A percentile compares a stretch with the other conserved stretches of the same genome.
These are phyloP conservation scores for Brotogeris chrysoptera DNA, from an alignment of 2,797 vertebrate genomes.

Conservation along the genomic window DNA sequence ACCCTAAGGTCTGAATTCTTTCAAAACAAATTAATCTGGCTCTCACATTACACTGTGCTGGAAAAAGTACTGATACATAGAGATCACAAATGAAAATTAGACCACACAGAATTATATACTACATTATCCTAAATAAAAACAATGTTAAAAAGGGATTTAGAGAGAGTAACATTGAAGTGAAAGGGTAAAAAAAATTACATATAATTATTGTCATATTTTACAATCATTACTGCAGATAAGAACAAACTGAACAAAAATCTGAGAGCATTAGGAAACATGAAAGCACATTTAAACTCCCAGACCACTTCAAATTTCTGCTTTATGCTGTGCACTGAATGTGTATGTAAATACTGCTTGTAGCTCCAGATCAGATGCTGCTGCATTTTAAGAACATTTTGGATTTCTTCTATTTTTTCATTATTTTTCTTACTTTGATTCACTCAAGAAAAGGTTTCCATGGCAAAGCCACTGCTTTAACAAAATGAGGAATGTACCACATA, in stretches of 20 bases:
- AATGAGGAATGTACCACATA: not conserved
- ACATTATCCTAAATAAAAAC: not conserved
- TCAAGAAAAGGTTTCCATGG: not conserved
- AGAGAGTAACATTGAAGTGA: not conserved
- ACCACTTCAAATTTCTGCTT: not conserved
- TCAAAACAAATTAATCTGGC: conserved; percentile 12
- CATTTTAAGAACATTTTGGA: not conserved
- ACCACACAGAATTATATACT: not conserved
- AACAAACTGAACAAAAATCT: not conserved
- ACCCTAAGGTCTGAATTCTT: not conserved
- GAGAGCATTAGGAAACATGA: not conserved
- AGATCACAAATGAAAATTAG: not conserved
- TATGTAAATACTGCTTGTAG: not conserved
- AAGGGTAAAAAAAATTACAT: not conserved
- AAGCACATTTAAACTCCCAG: not conserved
- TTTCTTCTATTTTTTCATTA: not conserved
- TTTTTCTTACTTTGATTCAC: not conserved
- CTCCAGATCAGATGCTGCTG: not conserved
- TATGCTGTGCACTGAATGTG: not conserved
- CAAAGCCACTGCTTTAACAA: not conserved
- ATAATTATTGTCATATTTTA: not conserved
- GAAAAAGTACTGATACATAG: not conserved
- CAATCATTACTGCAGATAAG: not conserved
- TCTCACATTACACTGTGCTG: not conserved
- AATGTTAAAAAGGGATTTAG: not conserved